phyloP scores from a whole-genome alignment of 2,113 vertebrate genomes.

The Crotalus viridis region DNA sequence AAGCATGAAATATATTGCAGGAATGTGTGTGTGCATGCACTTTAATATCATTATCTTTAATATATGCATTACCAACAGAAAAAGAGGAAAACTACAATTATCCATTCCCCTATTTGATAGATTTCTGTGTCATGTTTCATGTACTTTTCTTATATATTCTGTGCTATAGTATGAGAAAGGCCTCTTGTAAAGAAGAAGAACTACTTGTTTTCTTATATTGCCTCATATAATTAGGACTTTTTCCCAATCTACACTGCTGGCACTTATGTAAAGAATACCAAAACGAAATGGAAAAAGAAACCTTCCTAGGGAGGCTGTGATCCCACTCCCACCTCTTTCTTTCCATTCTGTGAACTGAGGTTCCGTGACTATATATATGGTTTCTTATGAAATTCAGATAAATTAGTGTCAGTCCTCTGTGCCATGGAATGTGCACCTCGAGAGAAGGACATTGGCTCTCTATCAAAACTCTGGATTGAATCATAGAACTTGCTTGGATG shows the following conservation, averaged over 20 bases:
- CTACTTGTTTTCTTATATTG: not conserved
- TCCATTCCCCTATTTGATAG: conserved; percentile 13
- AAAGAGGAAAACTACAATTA: not conserved
- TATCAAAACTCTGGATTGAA: not conserved
- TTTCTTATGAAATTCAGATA: not conserved
- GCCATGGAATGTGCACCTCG: not conserved
- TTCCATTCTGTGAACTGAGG: not conserved
- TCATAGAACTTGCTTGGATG: not conserved
- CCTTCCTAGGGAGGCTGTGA: not conserved
- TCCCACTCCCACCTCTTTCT: rapidly evolving
- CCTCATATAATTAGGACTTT: conserved; percentile 9
- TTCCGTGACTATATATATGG: not conserved
- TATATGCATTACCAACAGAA: conserved; percentile 46
- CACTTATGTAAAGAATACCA: not conserved
- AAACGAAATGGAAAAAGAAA: not conserved
- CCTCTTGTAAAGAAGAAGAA: not conserved
- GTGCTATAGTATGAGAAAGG: not conserved
- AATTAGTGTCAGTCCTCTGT: not conserved
- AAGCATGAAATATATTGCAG: conserved; percentile 71
- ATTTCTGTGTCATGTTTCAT: not conserved
- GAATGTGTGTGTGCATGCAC: conserved; percentile 45
- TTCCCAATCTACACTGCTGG: not conserved
- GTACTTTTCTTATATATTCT: conserved; percentile 15
- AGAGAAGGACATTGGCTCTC: not conserved
- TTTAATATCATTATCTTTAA: conserved; percentile 60